phyloP scores from a whole-genome alignment of 1,140 invertebrate species.

The Lordiphosa collinella region DNA sequence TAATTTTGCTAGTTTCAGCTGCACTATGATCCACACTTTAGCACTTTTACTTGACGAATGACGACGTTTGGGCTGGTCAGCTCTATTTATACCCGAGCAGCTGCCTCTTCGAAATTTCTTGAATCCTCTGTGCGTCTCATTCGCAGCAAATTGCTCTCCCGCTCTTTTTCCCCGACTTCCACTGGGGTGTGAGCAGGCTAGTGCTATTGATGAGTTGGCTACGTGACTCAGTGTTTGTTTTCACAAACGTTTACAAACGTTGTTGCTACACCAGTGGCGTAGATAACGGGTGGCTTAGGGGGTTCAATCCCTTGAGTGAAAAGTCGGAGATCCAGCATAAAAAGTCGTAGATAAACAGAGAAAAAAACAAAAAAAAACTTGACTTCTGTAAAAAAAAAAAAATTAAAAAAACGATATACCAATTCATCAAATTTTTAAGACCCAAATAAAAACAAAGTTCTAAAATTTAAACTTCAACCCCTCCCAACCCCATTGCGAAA shows the following conservation, averaged over 20 bases:
- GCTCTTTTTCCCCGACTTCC: conserved; percentile 12
- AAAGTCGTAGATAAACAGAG: no score
- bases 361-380: no score
- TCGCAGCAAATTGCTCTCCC: not conserved
- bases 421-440: no score
- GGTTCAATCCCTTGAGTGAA: no score
- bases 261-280: no score
- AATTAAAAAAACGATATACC: no score
- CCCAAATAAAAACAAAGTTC: no score
- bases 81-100: conserved; percentile 51
- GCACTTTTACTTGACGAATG: conserved; percentile 55
- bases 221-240: conserved; percentile 26
- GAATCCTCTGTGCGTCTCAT: conserved; percentile 30
- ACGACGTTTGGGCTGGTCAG: not conserved
- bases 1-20: not conserved
- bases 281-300: no score
- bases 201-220: conserved; percentile 6
- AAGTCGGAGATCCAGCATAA: no score
- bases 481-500: no score
- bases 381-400: no score
- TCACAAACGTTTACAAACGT: conserved; percentile 10
- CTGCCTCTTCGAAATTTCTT: conserved; percentile 19
- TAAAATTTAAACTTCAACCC: no score
- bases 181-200: conserved; percentile 23
- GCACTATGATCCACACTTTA: conserved; percentile 49